Conservation (phyloP, 2,113 vertebrate genomes). For the Scomber colias region DNA sequence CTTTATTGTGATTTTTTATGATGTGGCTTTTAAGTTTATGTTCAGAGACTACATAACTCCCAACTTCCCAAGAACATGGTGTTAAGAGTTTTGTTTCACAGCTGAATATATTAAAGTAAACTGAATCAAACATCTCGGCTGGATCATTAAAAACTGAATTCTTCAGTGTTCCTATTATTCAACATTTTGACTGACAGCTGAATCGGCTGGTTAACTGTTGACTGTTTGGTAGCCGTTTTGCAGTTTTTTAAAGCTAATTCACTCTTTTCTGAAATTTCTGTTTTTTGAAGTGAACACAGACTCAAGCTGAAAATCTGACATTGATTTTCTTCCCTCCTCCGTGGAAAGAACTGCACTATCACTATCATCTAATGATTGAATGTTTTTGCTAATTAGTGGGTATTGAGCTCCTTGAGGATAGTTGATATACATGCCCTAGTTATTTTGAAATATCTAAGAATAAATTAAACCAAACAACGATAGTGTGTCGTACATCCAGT, state of each 20-base stretch:
- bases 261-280: background rate
- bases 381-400: slow-evolving; percentile 30
- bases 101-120: background rate
- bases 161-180: background rate
- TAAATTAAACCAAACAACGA: slow-evolving; percentile 13
- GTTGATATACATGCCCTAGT: background rate
- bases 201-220: background rate
- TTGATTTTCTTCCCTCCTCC: slow-evolving; percentile 6
- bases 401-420: slow-evolving; percentile 26
- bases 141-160: background rate
- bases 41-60: no score
- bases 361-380: slow-evolving; percentile 14
- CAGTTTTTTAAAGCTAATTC: slow-evolving; percentile 1
- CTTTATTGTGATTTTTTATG: background rate
- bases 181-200: background rate
- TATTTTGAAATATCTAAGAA: slow-evolving; percentile 6
- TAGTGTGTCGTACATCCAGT: background rate
- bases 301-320: background rate
- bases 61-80: background rate
- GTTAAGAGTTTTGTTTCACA: background rate
- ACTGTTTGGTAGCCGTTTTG: background rate
- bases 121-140: background rate
- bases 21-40: background rate
- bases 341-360: background rate
- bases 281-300: slow-evolving; percentile 12